A percentile compares a stretch with the other conserved stretches of the same genome.
Conservation (phyloP, 1,140 invertebrate genomes). For the Bombus picipes region DNA sequence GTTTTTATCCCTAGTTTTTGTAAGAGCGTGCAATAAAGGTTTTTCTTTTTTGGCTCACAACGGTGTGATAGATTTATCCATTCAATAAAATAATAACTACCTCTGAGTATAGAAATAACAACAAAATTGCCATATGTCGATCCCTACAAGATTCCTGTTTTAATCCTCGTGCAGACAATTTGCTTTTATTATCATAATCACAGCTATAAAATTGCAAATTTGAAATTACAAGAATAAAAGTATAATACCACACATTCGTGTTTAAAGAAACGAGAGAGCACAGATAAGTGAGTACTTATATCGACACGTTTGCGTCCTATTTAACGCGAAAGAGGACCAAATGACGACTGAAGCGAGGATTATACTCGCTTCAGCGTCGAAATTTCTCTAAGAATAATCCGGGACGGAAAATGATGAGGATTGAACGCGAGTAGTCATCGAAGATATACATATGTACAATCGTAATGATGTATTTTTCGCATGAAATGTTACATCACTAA, state of each 20-base stretch:
- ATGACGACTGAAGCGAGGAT: background rate
- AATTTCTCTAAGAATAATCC: background rate
- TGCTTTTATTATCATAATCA: background rate
- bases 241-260: background rate
- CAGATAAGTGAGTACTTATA: too few species aligned
- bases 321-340: background rate
- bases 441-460: background rate
- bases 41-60: too few species aligned
- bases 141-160: background rate
- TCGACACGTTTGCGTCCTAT: background rate
- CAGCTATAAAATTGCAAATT: background rate
- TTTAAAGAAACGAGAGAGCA: background rate
- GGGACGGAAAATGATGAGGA: background rate
- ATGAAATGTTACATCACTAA: background rate
- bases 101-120: too few species aligned
- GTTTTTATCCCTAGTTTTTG: too few species aligned
- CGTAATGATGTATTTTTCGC: conserved; percentile 18
- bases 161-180: background rate
- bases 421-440: background rate
- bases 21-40: too few species aligned
- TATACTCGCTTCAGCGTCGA: background rate
- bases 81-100: too few species aligned
- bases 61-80: too few species aligned
- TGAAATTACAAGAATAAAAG: background rate
- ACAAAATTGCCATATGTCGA: background rate